A percentile compares a stretch with the other conserved stretches of the same genome.
Evolutionary conservation across 2,888 invertebrate species (phyloP).

Genomic region (Monopis laevigella): DNA sequence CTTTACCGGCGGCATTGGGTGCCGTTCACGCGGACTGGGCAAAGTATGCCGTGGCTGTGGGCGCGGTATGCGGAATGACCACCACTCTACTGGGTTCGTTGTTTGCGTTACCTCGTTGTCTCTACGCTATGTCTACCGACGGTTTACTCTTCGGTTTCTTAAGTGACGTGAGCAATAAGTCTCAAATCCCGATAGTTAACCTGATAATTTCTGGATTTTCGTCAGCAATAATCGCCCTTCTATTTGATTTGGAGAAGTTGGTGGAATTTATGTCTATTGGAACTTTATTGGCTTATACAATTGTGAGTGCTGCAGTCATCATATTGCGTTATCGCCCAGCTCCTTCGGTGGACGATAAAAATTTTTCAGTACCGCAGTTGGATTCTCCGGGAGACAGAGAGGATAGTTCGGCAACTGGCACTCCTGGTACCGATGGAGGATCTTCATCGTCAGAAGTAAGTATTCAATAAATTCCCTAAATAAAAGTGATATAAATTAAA

Average conservation of each 20-base stretch:
- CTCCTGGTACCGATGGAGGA: conserved; percentile 68
- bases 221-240: conserved; percentile 80
- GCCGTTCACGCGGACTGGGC: conserved; percentile 82
- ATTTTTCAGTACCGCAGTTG: conserved; percentile 52
- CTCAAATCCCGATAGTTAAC: conserved; percentile 83
- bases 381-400: conserved; percentile 67
- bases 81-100: conserved; percentile 87
- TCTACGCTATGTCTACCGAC: conserved; percentile 92
- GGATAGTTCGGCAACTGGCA: conserved; percentile 70
- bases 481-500: no score
- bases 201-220: conserved; percentile 79
- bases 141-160: conserved; percentile 85
- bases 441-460: conserved; percentile 66
- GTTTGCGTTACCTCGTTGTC: conserved; percentile 84
- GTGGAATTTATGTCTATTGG: conserved; percentile 97
- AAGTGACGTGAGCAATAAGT: conserved; percentile 78
- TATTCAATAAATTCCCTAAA: no score
- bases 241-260: conserved; percentile 88
- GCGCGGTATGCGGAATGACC: conserved; percentile 93
- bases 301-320: conserved; percentile 90
- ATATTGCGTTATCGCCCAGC: conserved; percentile 81
- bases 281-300: conserved; percentile 87
- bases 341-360: conserved; percentile 54
- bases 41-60: conserved; percentile 83
- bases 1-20: conserved; percentile 83